Evolutionary conservation across 2,797 vertebrate species (phyloP).

Genomic region (Discoglossus pictus): DNA sequence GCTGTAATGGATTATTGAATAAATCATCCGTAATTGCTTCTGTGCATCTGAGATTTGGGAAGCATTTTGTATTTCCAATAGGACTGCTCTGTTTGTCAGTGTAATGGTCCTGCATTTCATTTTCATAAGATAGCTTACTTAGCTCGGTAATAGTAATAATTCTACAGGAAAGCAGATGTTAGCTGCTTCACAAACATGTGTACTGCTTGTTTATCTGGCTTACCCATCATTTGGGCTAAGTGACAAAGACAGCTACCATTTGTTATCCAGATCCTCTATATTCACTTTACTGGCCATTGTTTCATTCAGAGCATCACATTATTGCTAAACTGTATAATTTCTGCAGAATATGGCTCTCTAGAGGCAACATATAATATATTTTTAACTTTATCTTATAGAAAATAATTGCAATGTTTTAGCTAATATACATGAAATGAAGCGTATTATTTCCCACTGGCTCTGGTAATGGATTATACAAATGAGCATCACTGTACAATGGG

Average conservation of each 20-base stretch:
- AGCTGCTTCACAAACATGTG: too few relatives aligned
- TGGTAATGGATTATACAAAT: too few relatives aligned
- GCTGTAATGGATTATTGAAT: background rate
- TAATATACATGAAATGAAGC: too few relatives aligned
- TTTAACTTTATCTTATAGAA: too few relatives aligned
- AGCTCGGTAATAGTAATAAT: background rate
- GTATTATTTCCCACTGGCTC: background rate
- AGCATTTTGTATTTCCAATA: background rate
- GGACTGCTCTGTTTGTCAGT: background rate
- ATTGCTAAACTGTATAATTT: background rate
- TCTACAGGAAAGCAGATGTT: too few relatives aligned
- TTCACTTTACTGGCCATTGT: slow-evolving; percentile 37
- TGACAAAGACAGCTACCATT: too few relatives aligned
- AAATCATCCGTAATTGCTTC: slow-evolving; percentile 7
- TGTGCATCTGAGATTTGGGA: background rate
- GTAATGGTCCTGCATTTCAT: background rate
- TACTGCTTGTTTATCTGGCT: background rate
- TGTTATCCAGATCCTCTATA: too few relatives aligned
- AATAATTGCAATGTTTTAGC: too few relatives aligned
- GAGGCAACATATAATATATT: too few relatives aligned
- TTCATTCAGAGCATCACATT: slow-evolving; percentile 9
- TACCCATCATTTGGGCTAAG: background rate
- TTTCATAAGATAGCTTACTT: background rate
- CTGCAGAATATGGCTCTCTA: slow-evolving; percentile 1
- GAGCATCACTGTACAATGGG: slow-evolving; percentile 8